Conservation (phyloP, 1,140 invertebrate genomes). For the Anthonomus grandis region DNA sequence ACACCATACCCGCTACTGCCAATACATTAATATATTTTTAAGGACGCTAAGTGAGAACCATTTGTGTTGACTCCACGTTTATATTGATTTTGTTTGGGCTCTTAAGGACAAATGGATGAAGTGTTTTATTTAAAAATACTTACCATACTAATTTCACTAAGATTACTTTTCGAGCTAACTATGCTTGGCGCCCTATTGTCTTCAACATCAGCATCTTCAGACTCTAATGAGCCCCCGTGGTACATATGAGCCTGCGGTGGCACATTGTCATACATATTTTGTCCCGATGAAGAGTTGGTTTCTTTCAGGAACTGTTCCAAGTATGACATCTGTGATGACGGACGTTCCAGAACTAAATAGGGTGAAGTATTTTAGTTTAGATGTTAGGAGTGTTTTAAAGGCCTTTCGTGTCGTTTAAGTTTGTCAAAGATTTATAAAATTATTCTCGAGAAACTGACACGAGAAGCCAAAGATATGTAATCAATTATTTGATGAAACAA, state of each 20-base stretch:
- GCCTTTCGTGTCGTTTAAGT: not conserved
- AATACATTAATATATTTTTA: no score
- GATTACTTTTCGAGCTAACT: slow-evolving; percentile 78
- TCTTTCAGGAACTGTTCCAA: slow-evolving; percentile 86
- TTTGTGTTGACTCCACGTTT: no score
- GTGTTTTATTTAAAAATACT: no score
- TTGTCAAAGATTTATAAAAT: no score
- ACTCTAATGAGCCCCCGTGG: slow-evolving; percentile 63
- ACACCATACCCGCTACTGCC: no score
- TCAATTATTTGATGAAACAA: slow-evolving; percentile 14
- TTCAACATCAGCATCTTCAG: slow-evolving; percentile 73
- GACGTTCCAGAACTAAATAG: slow-evolving; percentile 75
- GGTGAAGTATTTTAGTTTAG: not conserved
- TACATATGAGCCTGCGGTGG: slow-evolving; percentile 39
- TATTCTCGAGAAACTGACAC: no score
- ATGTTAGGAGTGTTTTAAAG: not conserved
- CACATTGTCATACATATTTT: slow-evolving; percentile 41
- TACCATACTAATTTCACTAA: slow-evolving; percentile 76
- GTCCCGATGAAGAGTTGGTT: slow-evolving; percentile 47
- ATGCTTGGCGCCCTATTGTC: slow-evolving; percentile 73
- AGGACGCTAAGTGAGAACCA: no score
- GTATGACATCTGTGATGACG: slow-evolving; percentile 85
- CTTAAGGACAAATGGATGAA: no score
- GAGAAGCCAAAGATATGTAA: not conserved
- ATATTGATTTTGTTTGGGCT: no score